Base-by-base conservation (phyloP, 2,888 invertebrate species). In the Agrotis ipsilon region DNA sequence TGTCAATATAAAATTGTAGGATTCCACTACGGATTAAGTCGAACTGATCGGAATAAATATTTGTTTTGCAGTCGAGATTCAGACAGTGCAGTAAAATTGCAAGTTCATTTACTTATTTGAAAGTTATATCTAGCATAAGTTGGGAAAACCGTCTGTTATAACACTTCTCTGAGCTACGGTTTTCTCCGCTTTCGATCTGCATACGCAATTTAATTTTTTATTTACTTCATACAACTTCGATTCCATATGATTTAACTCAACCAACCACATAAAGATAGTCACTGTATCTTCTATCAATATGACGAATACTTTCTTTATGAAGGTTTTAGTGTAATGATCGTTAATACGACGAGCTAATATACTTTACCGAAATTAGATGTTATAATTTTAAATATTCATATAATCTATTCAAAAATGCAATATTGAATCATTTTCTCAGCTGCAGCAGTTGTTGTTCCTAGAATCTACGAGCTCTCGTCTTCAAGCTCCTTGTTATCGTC, bases 1-100 rank as follows among this genome's bases (percentile, higher is more conserved):
- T 57, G 55, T 58, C 21, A 13, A 11, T 48, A 81, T 63, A 7
- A 45, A 76, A 58, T 19, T 43, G 54, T 18, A 21, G 51, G 45
- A 24, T 4, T 80, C 24, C 19, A 13, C 9, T 24, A 13, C 9
- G 27, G 61, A 67, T 62, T 45, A 54, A 67, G 61, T 54, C 21
- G 46, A 61, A 66, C 51, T 65, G 46, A 54, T 64, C 57, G 16
- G 61, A 59, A 59, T 51, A 16, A 59, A 80, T 32, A 46, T 39
- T 5, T 21, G 24, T 45, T 48, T 54, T 14, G 51, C 60, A 58
- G 39, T 52, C 14, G n/a, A 16, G 46, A 45, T 55, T 48, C 32
- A 19, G 54, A 43, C 9, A 49, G 14, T 39, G 13, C 32, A 32
- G 46, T 51, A 21, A 60, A 48, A 43, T 48, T 75, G n/a, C 39